Evolutionary conservation across 2,797 vertebrate genomes (phyloP), one percentile per base, ranked within the genome.

Genomic region (Chlorospingus semifuscus): DNA sequence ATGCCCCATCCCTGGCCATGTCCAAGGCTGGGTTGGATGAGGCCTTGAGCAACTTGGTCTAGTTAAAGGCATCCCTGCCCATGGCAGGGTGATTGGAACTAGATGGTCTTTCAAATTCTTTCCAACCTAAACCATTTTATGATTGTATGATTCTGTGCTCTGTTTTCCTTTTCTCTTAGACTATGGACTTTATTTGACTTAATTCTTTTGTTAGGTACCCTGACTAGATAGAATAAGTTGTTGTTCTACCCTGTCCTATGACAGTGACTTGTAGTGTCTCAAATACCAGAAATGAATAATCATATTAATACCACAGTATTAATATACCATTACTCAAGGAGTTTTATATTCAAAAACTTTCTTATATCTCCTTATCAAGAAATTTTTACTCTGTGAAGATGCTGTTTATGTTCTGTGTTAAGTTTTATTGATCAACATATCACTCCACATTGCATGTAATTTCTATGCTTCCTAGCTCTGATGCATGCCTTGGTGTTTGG

Each of bases 401-500:
- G 5, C 2, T 56, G 6, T 72, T 86, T 27, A 55, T 79, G 60
- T 87, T 64, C n/a, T 50, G 19, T 85, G 64, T 80, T 74, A 72
- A 14, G 4, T 26, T 68, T 55, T 42, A 81, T 9, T 46, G 29
- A 65, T 34, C 32, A 74, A 56, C 21, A 52, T 78, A 42, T 41
- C 36, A 55, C 21, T 74, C 63, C 36, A 53, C 6, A 15, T 30
- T 57, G 3, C 7, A 4, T 9, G 2, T 30, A 36, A 49, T 93
- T 81, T 94, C 50, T 97, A 8, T 96, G n/a, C 70, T 91, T 91
- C 65, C 46, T 63, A 99, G 99, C 99, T 46, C 97, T 99, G 98
- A 99, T 99, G 99, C 99, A 99, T 6, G 99, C 99, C 71, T 96
- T 99, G 97, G 99, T 99, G 92, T 99, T 99, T 92, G 99, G 99